Percentiles rank a stretch among this genome's conserved stretches.
These are phyloP conservation scores for Abrostola triplasia DNA, from an alignment of 2,888 invertebrate genomes.

Conservation along the genomic window DNA sequence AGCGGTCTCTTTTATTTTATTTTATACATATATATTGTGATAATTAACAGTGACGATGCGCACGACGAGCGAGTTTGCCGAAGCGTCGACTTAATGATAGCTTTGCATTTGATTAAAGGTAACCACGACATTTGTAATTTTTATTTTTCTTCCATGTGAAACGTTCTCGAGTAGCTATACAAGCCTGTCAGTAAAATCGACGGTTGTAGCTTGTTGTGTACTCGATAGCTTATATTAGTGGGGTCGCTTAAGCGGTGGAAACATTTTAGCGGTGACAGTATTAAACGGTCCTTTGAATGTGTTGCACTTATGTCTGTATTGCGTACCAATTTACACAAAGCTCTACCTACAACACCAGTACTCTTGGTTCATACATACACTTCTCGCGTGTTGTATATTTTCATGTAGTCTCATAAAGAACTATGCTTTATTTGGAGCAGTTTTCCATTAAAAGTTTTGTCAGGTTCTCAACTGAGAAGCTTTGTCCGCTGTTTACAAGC, in stretches of 20 bases:
- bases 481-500: not conserved
- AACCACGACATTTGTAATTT: constrained; percentile 82
- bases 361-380: constrained; percentile 15
- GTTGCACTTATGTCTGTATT: constrained; percentile 52
- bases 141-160: constrained; percentile 71
- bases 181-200: constrained; percentile 57
- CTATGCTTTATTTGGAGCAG: not conserved
- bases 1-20: constrained; percentile 87
- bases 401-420: constrained; percentile 1
- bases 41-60: constrained; percentile 87
- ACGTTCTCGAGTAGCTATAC: constrained; percentile 57
- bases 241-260: constrained; percentile 69
- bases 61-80: constrained; percentile 82
- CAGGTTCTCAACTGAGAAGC: not conserved
- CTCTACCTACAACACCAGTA: constrained; percentile 21
- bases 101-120: constrained; percentile 86
- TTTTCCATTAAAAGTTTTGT: not conserved
- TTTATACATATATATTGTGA: constrained; percentile 84
- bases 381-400: constrained; percentile 4
- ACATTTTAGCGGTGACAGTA: constrained; percentile 73
- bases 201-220: constrained; percentile 66
- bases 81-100: constrained; percentile 85
- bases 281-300: constrained; percentile 73
- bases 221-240: constrained; percentile 68
- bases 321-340: constrained; percentile 30